Evolutionary conservation across 2,888 invertebrate species (phyloP), one percentile per base, ranked within the genome.

Genomic region (Lomographa bimaculata): DNA sequence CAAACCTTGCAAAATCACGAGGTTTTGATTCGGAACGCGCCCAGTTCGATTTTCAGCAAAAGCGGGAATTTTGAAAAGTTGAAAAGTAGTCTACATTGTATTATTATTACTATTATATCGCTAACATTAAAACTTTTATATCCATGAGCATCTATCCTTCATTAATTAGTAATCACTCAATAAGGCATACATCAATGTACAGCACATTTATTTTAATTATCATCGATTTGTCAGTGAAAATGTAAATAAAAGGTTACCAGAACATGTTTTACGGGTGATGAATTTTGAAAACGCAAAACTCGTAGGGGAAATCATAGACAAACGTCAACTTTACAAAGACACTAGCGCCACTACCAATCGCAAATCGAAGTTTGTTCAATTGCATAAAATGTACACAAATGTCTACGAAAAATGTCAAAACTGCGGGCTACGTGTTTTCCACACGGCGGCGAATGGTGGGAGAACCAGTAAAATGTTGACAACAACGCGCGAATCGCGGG

Each of bases 401-500:
- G 35, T 26, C 34, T 33, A 37, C 46, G 30, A 42, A 50, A 43
- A 55, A 50, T 51, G 53, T 49, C 52, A 54, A 51, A 55, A 30
- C 28, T 45, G 46, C 19, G 44, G 74, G 61, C 78, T 78, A 85
- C 84, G 86, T 86, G 86, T 87, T 58, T 57, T 54, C 45, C 53
- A 55, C 41, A 20, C 32, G 26, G 50, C 58, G 50, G n/a, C n/a
- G n/a, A n/a, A 83, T 84, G 84, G 89, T 74, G 89, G 87, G 87
- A 80, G 79, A 71, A 66, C 49, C 47, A 70, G 68, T 72, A 75
- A 79, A 82, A 82, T 80, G 78, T 73, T 64, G 68, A 62, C 54
- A 62, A 58, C 62, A 64, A 55, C 56, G 54, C 64, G 65, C 57
- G 55, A 27, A 14, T 58, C 57, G 62, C 57, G 65, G 57, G 62